Conservation (phyloP, 2,113 vertebrate species). For the Falco punctatus region DNA sequence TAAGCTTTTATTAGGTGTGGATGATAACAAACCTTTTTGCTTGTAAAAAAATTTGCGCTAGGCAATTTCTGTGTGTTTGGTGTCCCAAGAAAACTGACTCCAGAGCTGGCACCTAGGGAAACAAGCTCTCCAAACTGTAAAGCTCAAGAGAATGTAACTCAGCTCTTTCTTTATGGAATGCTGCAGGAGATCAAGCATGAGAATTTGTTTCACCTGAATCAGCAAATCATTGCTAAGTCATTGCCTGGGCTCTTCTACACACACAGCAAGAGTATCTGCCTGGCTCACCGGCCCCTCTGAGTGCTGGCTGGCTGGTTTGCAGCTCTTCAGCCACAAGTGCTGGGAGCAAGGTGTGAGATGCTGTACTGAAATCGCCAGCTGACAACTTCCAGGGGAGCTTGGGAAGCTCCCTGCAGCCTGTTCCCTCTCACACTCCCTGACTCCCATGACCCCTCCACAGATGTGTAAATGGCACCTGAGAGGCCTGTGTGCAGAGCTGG, state of each 20-base stretch:
- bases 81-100: conserved; percentile 12
- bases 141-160: background rate
- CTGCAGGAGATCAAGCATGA: background rate
- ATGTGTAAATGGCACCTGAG: conserved; percentile 62
- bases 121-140: background rate
- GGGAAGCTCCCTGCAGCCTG: conserved; percentile 26
- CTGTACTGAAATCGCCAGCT: background rate
- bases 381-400: conserved; percentile 25
- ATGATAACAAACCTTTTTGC: background rate
- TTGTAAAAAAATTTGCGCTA: background rate
- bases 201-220: background rate
- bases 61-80: background rate
- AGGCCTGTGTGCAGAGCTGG: conserved; percentile 46
- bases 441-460: conserved; percentile 17
- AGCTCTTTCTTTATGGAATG: background rate
- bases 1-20: background rate
- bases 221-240: background rate
- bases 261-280: background rate
- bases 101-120: background rate
- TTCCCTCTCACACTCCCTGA: conserved; percentile 26
- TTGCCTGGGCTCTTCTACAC: background rate
- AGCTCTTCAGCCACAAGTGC: background rate
- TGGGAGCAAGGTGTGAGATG: conserved; percentile 27
- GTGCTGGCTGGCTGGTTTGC: background rate
- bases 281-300: background rate